Base-by-base conservation (phyloP, 2,797 vertebrate genomes). In the Tapera naevia region DNA sequence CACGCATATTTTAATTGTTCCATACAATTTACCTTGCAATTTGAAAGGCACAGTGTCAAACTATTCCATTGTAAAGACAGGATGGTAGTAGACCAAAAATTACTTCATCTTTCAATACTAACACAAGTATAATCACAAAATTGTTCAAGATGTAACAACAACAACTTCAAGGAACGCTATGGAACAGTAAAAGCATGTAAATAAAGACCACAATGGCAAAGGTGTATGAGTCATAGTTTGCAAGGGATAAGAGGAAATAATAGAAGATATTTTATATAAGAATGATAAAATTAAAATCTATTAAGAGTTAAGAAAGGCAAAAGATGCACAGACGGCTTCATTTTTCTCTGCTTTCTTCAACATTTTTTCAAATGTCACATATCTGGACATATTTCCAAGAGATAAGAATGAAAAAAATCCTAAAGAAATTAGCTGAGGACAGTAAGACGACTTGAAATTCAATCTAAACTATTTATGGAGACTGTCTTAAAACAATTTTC, bases 51-150 rank as follows among this genome's bases (percentile, higher is more conserved):
- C 8, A 13, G 22, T 22, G 17, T 60, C 30, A 60, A 91, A 73
- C 12, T 57, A 10, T 48, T 84, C 41, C 32, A 33, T 1, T 53
- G n/a, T 23, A 89, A 89, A 0, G 1, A 79, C 0, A 65, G 35
- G 19, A 81, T 39, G 18, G 39, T 48, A 84, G 67, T 15, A 65
- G 30, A 65, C 11, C 13, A 50, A 89, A 76, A 80, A 3, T 3
- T 54, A 13, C 41, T 82, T 80, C 28, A 48, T 28, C 30, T 48
- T 74, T 89, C 80, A 89, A 46, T 51, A 73, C 23, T 39, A 64
- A 35, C 1, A 50, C 14, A 87, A 76, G 21, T 74, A 71, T 39
- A 45, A 86, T 32, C 25, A 80, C n/a, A 48, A 79, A 76, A 82
- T 70, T 41, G n/a, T 64, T 70, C 51, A 87, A 57, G 37, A 53